Evolutionary conservation across 2,113 vertebrate species (phyloP), one percentile per base, ranked within the genome.

Genomic region (Pygoscelis adeliae): DNA sequence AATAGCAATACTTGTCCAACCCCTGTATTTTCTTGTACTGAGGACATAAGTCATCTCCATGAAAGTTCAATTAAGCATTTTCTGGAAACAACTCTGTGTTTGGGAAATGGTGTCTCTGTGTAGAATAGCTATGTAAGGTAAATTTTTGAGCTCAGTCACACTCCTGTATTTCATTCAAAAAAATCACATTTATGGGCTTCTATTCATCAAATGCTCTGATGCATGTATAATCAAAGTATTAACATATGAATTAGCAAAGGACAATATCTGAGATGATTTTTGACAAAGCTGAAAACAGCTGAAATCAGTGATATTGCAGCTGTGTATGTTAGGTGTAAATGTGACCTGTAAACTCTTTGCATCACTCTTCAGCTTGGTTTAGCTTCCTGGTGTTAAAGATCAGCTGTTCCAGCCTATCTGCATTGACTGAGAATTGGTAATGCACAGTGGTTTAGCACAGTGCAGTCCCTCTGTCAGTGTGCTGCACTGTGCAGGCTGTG

Each of bases 381-480:
- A 59, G 27, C n/a, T 74, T 74, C 6, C 71, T 34, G 9, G 25
- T 44, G 11, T 56, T 82, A 89, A 25, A 32, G 59, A 23, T 44
- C 27, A 46, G 38, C 17, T 38, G 13, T 65, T 81, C 13, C 30
- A 49, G n/a, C 20, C 38, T 58, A 14, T 40, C 61, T 61, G 47
- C n/a, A 15, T 36, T 85, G 42, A 23, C 0, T 46, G 14, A 40
- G 65, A 62, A 23, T 3, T 71, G 56, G 15, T 34, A 21, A 32
- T 29, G 30, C 20, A 3, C 6, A 16, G 21, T 18, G 53, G 23
- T 72, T 73, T 67, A 47, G 58, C 58, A 42, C 20, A 27, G 55
- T 10, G 36, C 22, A 34, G 52, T 10, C n/a, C 72, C 40, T 59
- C 80, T 49, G 23, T 29, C 27, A 36, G 42, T 0, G 0, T 32